Evolutionary conservation across 2,797 vertebrate genomes (phyloP).

Genomic region (Enteromius fasciolatus): DNA sequence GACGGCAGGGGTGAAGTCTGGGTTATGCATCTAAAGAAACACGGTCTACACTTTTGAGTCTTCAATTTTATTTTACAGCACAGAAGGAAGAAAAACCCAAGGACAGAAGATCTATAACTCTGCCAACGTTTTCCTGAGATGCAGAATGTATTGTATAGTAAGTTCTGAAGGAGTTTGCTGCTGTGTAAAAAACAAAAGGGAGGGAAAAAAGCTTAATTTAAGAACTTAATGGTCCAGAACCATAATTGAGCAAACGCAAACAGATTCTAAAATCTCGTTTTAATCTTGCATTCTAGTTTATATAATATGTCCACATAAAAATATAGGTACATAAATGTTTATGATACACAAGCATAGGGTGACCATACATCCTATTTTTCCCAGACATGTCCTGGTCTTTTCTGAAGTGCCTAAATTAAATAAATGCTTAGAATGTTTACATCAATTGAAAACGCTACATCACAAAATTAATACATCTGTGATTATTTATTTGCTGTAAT

Average conservation of each 20-base stretch:
- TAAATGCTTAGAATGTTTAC: not conserved
- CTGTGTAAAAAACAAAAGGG: not conserved
- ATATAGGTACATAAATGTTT: not conserved
- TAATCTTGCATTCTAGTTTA: not conserved
- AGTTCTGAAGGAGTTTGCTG: not conserved
- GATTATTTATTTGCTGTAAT: not conserved
- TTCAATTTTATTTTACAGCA: slow-evolving; percentile 11
- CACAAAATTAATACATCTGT: not conserved
- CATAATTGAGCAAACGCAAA: too few relatives aligned
- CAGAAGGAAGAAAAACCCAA: not conserved
- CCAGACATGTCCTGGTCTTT: not conserved
- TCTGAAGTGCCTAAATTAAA: too few relatives aligned
- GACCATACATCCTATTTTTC: not conserved
- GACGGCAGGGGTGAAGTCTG: slow-evolving; percentile 21
- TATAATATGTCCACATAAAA: not conserved
- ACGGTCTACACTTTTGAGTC: slow-evolving; percentile 6
- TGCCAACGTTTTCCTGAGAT: not conserved
- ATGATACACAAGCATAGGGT: not conserved
- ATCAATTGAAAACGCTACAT: not conserved
- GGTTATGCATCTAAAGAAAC: slow-evolving; percentile 27
- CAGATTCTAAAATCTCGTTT: not conserved
- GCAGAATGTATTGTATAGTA: not conserved
- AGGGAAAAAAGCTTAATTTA: not conserved
- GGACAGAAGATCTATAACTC: not conserved
- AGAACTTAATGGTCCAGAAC: slow-evolving; percentile 3